Evolutionary conservation across 2,888 invertebrate species (phyloP).

Genomic region (Saturnia pavonia): DNA sequence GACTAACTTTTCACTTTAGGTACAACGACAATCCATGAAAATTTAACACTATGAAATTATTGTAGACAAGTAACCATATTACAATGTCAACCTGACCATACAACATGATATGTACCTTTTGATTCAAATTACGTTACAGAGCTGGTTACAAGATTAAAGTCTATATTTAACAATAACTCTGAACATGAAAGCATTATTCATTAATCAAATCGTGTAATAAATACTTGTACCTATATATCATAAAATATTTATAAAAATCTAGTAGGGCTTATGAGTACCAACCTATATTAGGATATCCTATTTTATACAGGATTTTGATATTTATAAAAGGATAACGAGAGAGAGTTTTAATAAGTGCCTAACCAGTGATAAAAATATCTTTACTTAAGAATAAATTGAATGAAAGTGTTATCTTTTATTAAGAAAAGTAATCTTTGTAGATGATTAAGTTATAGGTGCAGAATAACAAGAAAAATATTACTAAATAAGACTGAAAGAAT

Average conservation of each 20-base stretch:
- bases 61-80: background rate
- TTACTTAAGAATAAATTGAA: too few species aligned
- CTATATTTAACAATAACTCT: background rate
- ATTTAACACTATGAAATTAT: background rate
- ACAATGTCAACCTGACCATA: background rate
- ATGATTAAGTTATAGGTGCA: too few species aligned
- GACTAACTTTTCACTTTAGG: background rate
- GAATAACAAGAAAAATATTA: too few species aligned
- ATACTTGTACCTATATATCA: too few species aligned
- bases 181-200: too few species aligned
- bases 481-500: too few species aligned
- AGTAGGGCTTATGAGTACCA: too few species aligned
- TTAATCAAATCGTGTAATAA: too few species aligned
- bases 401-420: too few species aligned
- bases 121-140: background rate
- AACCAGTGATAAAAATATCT: background rate
- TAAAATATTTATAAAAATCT: too few species aligned
- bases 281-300: too few species aligned
- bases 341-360: background rate
- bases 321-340: background rate
- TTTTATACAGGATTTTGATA: background rate
- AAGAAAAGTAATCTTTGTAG: too few species aligned
- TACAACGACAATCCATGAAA: background rate
- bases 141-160: background rate
- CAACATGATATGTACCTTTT: background rate